These are phyloP conservation scores for Callionymus lyra DNA, from an alignment of 2,113 vertebrate species.

Conservation along the genomic window DNA sequence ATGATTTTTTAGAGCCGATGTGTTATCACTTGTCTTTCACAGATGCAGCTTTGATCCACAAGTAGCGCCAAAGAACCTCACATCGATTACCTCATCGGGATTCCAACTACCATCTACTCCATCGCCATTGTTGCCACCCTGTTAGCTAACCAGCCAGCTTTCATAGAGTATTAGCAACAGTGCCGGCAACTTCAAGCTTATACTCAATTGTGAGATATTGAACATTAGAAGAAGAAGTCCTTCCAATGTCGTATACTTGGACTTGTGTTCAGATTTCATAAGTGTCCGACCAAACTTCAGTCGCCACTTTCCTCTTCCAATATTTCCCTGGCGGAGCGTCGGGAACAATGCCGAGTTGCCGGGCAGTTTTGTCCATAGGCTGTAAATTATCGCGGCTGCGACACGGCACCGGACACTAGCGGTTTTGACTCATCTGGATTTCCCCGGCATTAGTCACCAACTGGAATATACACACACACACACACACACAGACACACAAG, in stretches of 20 bases:
- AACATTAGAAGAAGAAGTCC: too few relatives aligned
- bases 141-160: too few relatives aligned
- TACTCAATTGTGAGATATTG: too few relatives aligned
- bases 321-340: slow-evolving; percentile 15
- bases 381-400: slow-evolving; percentile 57
- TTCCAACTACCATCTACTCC: too few relatives aligned
- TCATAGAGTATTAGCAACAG: not conserved
- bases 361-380: slow-evolving; percentile 60
- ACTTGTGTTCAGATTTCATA: not conserved
- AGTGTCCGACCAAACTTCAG: not conserved
- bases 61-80: too few relatives aligned
- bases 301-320: not conserved
- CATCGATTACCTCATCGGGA: not conserved
- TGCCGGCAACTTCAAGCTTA: not conserved
- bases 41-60: too few relatives aligned
- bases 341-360: slow-evolving; percentile 59
- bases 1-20: too few relatives aligned
- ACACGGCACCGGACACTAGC: slow-evolving; percentile 52
- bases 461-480: slow-evolving; percentile 58
- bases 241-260: too few relatives aligned
- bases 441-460: slow-evolving; percentile 69
- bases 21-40: too few relatives aligned
- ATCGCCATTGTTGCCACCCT: too few relatives aligned
- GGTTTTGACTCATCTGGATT: slow-evolving; percentile 70
- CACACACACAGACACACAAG: slow-evolving; percentile 44